phyloP scores from a whole-genome alignment of 2,113 vertebrate genomes.

The Procavia capensis region DNA sequence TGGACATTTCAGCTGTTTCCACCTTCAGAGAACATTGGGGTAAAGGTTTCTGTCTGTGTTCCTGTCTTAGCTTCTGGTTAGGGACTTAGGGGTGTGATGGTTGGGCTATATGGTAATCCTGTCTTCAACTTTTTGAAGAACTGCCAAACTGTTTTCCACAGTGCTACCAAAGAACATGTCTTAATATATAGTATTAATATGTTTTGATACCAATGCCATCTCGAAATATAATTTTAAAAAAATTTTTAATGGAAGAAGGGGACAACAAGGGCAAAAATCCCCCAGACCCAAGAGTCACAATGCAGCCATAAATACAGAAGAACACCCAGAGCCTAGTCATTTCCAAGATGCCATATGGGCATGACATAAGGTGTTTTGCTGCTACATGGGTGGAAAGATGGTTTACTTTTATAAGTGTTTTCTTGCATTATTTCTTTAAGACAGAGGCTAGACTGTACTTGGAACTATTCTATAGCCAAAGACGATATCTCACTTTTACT shows the following conservation, averaged over 20 bases:
- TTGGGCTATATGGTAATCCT: neutral
- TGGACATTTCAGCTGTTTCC: neutral
- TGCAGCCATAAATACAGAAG: neutral
- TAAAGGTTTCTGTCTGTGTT: neutral
- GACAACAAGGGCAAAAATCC: neutral
- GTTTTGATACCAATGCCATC: neutral
- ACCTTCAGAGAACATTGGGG: neutral
- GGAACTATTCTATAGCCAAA: neutral
- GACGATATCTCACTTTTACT: neutral
- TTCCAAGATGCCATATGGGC: neutral
- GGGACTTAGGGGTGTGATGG: neutral
- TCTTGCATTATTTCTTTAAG: neutral
- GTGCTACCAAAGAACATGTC: neutral
- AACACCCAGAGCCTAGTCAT: neutral
- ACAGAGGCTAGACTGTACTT: neutral
- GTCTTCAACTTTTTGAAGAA: neutral
- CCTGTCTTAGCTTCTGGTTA: neutral
- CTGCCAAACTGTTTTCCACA: neutral
- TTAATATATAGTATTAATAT: neutral
- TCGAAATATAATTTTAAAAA: neutral
- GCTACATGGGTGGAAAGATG: neutral
- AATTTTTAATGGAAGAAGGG: neutral
- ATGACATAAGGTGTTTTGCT: neutral
- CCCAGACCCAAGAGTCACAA: neutral
- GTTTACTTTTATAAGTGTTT: conserved; percentile 13